Percentiles rank a stretch among this genome's conserved stretches.
phyloP scores from a whole-genome alignment of 1,140 invertebrate genomes.

The Drosophila kikkawai region DNA sequence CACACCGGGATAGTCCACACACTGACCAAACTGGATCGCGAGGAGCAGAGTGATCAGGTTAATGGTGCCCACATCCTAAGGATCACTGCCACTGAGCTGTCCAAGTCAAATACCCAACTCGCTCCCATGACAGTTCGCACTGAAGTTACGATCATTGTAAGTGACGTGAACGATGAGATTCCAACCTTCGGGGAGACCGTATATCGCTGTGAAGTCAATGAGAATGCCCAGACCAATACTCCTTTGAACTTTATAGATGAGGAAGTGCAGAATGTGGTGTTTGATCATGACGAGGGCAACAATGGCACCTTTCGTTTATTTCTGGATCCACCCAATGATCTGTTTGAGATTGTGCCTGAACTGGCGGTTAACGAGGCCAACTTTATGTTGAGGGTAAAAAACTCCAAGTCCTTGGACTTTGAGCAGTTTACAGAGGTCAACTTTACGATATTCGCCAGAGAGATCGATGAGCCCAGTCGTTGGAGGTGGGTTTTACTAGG shows the following conservation, averaged over 20 bases:
- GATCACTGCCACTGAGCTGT: conserved; percentile 89
- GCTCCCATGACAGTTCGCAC: conserved; percentile 92
- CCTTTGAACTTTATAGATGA: conserved; percentile 94
- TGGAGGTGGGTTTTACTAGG: conserved; percentile 60
- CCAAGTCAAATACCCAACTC: conserved; percentile 87
- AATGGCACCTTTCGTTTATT: conserved; percentile 96
- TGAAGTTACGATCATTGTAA: conserved; percentile 96
- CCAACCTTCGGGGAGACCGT: conserved; percentile 91
- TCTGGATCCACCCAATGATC: conserved; percentile 91
- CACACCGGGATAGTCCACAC: conserved; percentile 93
- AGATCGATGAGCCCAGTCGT: conserved; percentile 88
- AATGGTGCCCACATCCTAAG: conserved; percentile 95
- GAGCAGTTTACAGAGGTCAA: conserved; percentile 93
- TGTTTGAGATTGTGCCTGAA: conserved; percentile 95
- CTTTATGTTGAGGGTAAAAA: conserved; percentile 95
- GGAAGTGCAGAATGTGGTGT: conserved; percentile 93
- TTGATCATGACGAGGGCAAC: conserved; percentile 96
- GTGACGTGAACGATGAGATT: conserved; percentile 97
- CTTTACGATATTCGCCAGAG: conserved; percentile 94
- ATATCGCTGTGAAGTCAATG: conserved; percentile 95
- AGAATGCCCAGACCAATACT: conserved; percentile 96
- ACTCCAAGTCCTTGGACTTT: conserved; percentile 93
- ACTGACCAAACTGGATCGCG: conserved; percentile 91
- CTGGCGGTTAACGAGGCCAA: conserved; percentile 96
- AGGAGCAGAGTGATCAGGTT: conserved; percentile 90